Percentiles rank a stretch among this genome's conserved stretches.
These are phyloP conservation scores for Cheumatopsyche charites DNA, from an alignment of 1,140 invertebrate genomes.

Conservation along the genomic window DNA sequence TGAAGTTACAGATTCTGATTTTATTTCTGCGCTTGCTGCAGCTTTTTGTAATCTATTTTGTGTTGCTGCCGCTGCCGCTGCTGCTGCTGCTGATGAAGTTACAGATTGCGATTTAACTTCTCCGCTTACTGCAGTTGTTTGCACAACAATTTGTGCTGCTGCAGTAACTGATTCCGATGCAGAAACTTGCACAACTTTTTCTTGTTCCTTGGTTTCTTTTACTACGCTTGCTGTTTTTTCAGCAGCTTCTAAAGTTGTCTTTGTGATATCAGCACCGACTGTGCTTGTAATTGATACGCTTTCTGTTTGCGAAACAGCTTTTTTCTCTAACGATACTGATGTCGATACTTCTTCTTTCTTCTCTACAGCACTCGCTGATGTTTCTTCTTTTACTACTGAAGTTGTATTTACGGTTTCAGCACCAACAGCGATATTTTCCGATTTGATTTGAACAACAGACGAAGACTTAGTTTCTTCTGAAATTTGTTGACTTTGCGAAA, in stretches of 20 bases:
- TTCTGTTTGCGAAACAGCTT: constrained; percentile 46
- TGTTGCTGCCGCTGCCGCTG: constrained; percentile 38
- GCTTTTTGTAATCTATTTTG: constrained; percentile 19
- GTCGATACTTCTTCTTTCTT: constrained; percentile 6
- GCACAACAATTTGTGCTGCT: constrained; percentile 25
- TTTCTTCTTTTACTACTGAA: neutral
- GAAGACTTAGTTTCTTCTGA: constrained; percentile 41
- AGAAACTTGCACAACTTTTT: constrained; percentile 40
- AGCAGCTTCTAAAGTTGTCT: constrained; percentile 31
- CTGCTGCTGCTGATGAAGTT: constrained; percentile 41
- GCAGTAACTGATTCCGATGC: constrained; percentile 40
- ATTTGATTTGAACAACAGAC: constrained; percentile 45
- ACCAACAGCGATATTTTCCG: neutral
- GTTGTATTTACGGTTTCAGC: neutral
- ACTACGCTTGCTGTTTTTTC: constrained; percentile 8
- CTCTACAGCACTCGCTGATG: neutral
- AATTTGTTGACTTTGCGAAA: constrained; percentile 29
- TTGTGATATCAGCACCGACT: constrained; percentile 27
- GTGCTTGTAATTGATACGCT: constrained; percentile 27
- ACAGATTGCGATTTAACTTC: constrained; percentile 32
- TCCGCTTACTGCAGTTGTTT: constrained; percentile 17
- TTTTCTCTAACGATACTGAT: constrained; percentile 45
- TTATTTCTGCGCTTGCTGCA: constrained; percentile 16
- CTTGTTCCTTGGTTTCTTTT: constrained; percentile 12
- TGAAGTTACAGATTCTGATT: constrained; percentile 40